Percentiles rank a stretch among this genome's conserved stretches.
Evolutionary conservation across 2,797 vertebrate genomes (phyloP).

Genomic region (Lepus oiostolus): DNA sequence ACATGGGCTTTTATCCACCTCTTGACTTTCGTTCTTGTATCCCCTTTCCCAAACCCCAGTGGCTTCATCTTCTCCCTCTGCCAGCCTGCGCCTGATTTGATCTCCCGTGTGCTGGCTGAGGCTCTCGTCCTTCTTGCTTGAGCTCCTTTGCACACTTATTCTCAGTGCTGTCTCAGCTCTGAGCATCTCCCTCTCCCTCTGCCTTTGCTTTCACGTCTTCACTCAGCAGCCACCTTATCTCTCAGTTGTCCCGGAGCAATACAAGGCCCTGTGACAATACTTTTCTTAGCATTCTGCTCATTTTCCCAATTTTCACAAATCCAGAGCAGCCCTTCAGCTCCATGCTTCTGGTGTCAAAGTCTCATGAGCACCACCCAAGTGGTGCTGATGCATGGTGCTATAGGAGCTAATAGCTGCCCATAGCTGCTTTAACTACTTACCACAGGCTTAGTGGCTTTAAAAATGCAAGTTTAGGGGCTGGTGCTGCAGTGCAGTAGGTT

Average conservation of each 20-base stretch:
- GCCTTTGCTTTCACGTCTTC: neutral
- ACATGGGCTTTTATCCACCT: neutral
- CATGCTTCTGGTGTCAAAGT: neutral
- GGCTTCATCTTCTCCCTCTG: neutral
- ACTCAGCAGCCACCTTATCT: neutral
- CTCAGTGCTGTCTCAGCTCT: neutral
- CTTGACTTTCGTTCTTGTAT: neutral
- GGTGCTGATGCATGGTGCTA: no score
- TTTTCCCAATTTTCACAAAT: conserved; percentile 43
- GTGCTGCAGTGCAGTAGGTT: no score
- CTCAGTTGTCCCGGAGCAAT: conserved; percentile 7
- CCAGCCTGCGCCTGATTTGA: neutral
- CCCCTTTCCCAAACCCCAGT: neutral
- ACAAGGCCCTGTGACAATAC: conserved; percentile 28
- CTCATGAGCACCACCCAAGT: neutral
- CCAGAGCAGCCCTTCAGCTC: neutral
- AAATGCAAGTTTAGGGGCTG: neutral
- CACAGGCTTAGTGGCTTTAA: neutral
- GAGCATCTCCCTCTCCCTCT: neutral
- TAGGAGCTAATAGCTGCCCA: neutral
- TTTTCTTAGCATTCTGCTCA: conserved; percentile 67
- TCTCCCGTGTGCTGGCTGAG: neutral
- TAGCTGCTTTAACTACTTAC: neutral
- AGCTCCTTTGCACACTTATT: neutral
- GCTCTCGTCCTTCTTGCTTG: neutral